Evolutionary conservation across 1,140 invertebrate genomes (phyloP).

Genomic region (Drosophila ogumai): DNA sequence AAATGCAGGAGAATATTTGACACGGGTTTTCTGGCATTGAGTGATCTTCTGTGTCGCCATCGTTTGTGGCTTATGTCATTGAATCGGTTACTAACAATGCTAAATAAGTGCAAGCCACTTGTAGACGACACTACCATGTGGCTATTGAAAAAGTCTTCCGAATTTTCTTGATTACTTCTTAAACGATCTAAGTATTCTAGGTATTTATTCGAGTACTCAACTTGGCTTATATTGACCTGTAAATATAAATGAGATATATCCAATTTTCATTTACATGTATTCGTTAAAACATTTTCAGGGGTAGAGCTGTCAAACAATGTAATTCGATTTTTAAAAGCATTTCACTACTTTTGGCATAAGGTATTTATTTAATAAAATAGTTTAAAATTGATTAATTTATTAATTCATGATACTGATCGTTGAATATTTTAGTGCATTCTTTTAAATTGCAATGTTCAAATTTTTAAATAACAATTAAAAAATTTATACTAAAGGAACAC

Average conservation of each 20-base stretch:
- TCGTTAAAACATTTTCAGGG: no score
- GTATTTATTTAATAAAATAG: no score
- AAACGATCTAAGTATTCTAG: slow-evolving; percentile 69
- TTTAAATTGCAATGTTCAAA: no score
- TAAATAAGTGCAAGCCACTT: slow-evolving; percentile 53
- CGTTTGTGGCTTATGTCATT: slow-evolving; percentile 40
- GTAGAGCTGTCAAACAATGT: no score
- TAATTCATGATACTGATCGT: no score
- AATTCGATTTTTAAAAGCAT: no score
- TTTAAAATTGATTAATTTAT: no score
- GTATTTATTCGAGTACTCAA: slow-evolving; percentile 80
- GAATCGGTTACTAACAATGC: slow-evolving; percentile 57
- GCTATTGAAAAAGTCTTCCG: neutral
- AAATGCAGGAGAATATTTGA: slow-evolving; percentile 70
- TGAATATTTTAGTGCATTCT: no score
- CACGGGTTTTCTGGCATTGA: slow-evolving; percentile 28
- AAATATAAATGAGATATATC: slow-evolving; percentile 30
- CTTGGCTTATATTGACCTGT: slow-evolving; percentile 80
- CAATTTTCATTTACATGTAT: neutral
- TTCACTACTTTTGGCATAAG: no score
- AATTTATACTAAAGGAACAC: no score
- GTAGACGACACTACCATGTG: neutral
- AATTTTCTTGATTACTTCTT: slow-evolving; percentile 21
- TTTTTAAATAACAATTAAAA: no score
- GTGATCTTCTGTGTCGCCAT: slow-evolving; percentile 26